Evolutionary conservation across 2,888 invertebrate genomes (phyloP).

Genomic region (Malacosoma neustria): DNA sequence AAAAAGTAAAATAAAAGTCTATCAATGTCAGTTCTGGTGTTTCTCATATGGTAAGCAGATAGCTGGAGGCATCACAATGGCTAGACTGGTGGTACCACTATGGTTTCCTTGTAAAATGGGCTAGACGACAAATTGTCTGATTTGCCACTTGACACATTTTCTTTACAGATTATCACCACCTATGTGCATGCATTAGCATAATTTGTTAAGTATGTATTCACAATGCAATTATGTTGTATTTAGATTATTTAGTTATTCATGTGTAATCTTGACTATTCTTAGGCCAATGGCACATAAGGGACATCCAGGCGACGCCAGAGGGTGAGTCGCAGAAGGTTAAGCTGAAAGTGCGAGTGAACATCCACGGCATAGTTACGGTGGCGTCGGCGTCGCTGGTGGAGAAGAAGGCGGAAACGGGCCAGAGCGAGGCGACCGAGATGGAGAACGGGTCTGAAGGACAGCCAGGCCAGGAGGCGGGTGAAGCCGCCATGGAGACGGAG

Average conservation of each 20-base stretch:
- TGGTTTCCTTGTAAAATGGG: too few relatives aligned
- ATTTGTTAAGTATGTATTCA: background rate
- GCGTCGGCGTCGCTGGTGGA: conserved; percentile 90
- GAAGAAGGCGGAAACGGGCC: conserved; percentile 75
- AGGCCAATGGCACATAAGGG: conserved; percentile 86
- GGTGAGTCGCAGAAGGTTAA: conserved; percentile 97
- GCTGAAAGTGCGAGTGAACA: conserved; percentile 95
- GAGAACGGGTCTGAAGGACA: conserved; percentile 49
- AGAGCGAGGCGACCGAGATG: conserved; percentile 58
- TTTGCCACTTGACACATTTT: too few relatives aligned
- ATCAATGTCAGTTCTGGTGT: too few relatives aligned
- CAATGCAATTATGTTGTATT: background rate
- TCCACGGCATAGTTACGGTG: conserved; percentile 93
- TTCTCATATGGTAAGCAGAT: too few relatives aligned
- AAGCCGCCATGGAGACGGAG: conserved; percentile 57
- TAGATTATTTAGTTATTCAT: too few relatives aligned
- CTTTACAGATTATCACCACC: too few relatives aligned
- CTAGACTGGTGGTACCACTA: too few relatives aligned
- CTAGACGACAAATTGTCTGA: too few relatives aligned
- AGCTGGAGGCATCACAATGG: too few relatives aligned
- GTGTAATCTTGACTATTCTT: conserved; percentile 14
- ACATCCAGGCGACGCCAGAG: conserved; percentile 88
- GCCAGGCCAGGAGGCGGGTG: conserved; percentile 23
- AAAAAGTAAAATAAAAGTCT: too few relatives aligned
- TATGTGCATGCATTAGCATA: too few relatives aligned